phyloP scores from a whole-genome alignment of 2,113 vertebrate species.

The Forbesichthys papilliferus region DNA sequence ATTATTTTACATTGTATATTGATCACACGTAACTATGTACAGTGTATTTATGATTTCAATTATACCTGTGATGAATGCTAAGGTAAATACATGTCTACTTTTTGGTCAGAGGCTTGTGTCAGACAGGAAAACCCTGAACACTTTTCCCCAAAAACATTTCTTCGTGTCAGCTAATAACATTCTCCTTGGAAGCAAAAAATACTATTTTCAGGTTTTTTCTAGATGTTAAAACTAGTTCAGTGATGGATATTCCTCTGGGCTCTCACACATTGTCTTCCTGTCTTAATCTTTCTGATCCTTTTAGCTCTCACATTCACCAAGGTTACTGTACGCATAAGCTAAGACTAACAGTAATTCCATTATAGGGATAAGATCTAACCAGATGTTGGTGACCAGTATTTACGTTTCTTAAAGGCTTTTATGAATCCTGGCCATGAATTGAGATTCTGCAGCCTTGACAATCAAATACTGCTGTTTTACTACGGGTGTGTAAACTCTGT shows the following conservation, averaged over 20 bases:
- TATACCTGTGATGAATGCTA: conserved; percentile 39
- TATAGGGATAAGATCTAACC: conserved; percentile 15
- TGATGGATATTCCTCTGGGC: conserved; percentile 36
- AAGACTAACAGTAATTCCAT: conserved; percentile 26
- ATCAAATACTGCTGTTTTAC: conserved; percentile 72
- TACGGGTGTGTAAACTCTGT: conserved; percentile 60
- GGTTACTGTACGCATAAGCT: conserved; percentile 31
- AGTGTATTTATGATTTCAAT: conserved; percentile 67
- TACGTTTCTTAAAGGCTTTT: conserved; percentile 42
- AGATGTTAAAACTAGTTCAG: conserved; percentile 38
- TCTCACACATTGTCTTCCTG: conserved; percentile 35
- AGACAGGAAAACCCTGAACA: conserved; percentile 30
- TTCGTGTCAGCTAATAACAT: conserved; percentile 39
- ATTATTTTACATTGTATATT: conserved; percentile 56
- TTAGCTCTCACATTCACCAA: conserved; percentile 28
- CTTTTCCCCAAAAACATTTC: conserved; percentile 4
- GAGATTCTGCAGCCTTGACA: conserved; percentile 71
- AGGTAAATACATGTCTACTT: conserved; percentile 36
- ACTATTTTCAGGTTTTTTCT: conserved; percentile 47
- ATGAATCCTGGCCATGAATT: conserved; percentile 38
- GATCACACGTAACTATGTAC: conserved; percentile 53
- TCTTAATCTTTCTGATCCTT: conserved; percentile 41
- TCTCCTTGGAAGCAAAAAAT: conserved; percentile 30
- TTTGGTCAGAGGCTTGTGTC: conserved; percentile 33
- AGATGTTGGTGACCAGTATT: conserved; percentile 31